These are phyloP conservation scores for Moxostoma hubbsi DNA, from an alignment of 2,797 vertebrate genomes.

Conservation along the genomic window DNA sequence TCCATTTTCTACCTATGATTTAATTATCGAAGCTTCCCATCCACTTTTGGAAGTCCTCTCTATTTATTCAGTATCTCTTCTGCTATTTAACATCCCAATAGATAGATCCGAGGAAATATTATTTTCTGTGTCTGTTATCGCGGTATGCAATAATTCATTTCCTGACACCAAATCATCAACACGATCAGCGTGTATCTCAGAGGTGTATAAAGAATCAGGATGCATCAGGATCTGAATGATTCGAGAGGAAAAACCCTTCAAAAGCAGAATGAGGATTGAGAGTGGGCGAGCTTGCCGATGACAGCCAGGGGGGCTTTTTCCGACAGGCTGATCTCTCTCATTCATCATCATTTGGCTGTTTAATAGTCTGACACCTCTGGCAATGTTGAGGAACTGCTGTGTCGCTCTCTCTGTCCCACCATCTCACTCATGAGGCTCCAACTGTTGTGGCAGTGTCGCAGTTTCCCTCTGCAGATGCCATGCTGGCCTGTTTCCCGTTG, in stretches of 20 bases:
- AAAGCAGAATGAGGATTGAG: conserved; percentile 60
- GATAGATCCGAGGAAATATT: background rate
- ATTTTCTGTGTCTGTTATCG: conserved; percentile 30
- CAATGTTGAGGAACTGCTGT: conserved; percentile 59
- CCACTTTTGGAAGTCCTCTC: conserved; percentile 17
- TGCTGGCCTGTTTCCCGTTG: conserved; percentile 71
- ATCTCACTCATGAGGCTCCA: conserved; percentile 48
- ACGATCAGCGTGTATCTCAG: conserved; percentile 31
- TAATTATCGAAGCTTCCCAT: background rate
- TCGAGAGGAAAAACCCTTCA: conserved; percentile 34
- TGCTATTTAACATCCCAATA: conserved; percentile 7
- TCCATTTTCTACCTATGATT: conserved; percentile 12
- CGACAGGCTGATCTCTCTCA: conserved; percentile 59
- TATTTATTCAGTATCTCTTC: conserved; percentile 25
- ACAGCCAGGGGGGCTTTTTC: conserved; percentile 55
- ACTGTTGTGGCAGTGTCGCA: conserved; percentile 55
- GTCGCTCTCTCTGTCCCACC: conserved; percentile 41
- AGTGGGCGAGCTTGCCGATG: conserved; percentile 47
- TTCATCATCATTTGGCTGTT: conserved; percentile 68
- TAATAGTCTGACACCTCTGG: conserved; percentile 64
- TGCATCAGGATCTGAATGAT: conserved; percentile 46
- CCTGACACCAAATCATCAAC: conserved; percentile 45
- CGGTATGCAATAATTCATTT: conserved; percentile 27
- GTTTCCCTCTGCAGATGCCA: conserved; percentile 68
- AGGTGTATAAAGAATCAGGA: conserved; percentile 41